Evolutionary conservation across 2,888 invertebrate genomes (phyloP).

Genomic region (Tetranychus truncatus): DNA sequence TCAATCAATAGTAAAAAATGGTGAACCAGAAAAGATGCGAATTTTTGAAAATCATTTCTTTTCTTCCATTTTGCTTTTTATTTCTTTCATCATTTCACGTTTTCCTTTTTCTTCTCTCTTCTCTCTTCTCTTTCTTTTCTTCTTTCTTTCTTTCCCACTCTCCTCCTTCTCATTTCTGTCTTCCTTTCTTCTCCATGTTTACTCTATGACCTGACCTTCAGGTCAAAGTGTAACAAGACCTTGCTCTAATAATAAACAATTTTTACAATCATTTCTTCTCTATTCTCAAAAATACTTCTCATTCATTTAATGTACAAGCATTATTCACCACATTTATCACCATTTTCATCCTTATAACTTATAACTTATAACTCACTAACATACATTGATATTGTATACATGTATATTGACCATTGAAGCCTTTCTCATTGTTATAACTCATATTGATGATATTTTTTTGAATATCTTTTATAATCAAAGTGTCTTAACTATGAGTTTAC

Average conservation of each 20-base stretch:
- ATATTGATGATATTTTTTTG: no score
- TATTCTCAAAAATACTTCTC: slow-evolving; percentile 3
- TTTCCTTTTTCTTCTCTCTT: not conserved
- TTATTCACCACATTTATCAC: not conserved
- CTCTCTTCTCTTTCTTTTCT: not conserved
- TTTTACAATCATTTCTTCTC: not conserved
- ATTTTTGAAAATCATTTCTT: not conserved
- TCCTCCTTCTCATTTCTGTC: not conserved
- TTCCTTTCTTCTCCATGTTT: not conserved
- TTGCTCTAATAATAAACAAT: not conserved
- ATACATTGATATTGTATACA: no score
- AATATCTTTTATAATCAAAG: no score
- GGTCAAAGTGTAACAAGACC: not conserved
- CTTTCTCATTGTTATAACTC: no score
- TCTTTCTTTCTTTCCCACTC: not conserved
- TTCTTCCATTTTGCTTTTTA: not conserved
- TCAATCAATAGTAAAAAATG: not conserved
- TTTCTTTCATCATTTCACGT: not conserved
- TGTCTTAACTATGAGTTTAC: no score
- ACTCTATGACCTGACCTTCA: not conserved
- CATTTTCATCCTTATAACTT: no score
- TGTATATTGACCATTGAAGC: no score
- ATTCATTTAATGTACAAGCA: not conserved
- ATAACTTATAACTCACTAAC: no score
- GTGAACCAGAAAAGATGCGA: not conserved